phyloP scores from a whole-genome alignment of 2,113 vertebrate species.

The Struthidea cinerea region DNA sequence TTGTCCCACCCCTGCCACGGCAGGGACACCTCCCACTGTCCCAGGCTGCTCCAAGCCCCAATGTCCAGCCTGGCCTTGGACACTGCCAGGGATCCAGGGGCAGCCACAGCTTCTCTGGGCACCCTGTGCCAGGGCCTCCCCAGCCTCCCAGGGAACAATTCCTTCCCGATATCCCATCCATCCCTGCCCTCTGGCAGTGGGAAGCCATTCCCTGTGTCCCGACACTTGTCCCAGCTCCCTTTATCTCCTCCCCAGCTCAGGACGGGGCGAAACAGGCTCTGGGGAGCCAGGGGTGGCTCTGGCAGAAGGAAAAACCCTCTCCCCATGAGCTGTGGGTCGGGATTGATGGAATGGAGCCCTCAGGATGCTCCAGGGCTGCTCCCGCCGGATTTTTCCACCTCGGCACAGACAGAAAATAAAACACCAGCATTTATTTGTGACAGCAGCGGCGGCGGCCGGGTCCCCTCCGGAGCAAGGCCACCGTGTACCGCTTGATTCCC shows the following conservation, averaged over 20 bases:
- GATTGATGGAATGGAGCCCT: background rate
- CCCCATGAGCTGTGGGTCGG: rapidly evolving
- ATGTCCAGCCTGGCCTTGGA: background rate
- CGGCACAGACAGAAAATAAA: background rate
- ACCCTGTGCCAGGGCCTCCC: too few relatives aligned
- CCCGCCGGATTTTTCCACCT: background rate
- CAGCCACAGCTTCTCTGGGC: background rate
- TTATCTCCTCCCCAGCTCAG: background rate
- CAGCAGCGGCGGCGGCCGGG: background rate
- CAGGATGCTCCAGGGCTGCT: rapidly evolving
- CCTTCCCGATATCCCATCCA: background rate
- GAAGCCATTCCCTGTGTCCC: background rate
- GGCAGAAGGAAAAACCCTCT: background rate
- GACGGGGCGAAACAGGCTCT: background rate
- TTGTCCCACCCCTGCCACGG: rapidly evolving
- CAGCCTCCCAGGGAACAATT: background rate
- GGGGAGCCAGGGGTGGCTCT: background rate
- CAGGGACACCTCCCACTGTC: background rate
- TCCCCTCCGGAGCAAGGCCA: background rate
- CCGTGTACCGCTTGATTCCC: background rate
- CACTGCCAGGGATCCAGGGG: background rate
- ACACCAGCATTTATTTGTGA: background rate
- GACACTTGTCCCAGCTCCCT: background rate
- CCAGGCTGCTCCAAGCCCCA: background rate
- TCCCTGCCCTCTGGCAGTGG: background rate